These are phyloP conservation scores for Scopus umbretta DNA, from an alignment of 2,113 vertebrate species.

Conservation along the genomic window DNA sequence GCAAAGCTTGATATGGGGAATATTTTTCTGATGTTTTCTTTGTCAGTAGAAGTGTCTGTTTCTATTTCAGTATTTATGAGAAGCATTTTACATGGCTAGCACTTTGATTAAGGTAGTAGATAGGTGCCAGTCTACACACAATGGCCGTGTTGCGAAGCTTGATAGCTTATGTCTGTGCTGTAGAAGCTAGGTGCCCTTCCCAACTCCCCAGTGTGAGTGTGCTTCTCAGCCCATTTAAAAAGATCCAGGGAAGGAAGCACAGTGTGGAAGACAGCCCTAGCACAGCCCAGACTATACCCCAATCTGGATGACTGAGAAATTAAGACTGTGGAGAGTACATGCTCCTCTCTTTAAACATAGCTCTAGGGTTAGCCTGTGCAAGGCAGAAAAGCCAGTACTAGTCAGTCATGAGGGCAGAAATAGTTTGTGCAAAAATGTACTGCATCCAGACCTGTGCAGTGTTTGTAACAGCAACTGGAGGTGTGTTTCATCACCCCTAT, in stretches of 20 bases:
- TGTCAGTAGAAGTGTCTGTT: neutral
- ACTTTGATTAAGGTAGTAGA: neutral
- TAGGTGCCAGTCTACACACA: neutral
- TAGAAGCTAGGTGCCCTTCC: neutral
- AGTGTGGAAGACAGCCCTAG: neutral
- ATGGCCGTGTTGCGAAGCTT: accelerated
- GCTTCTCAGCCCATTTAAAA: neutral
- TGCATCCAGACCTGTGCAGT: neutral
- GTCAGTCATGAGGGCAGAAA: neutral
- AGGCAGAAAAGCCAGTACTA: neutral
- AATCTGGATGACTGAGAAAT: neutral
- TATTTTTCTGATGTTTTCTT: neutral
- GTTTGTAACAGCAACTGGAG: neutral
- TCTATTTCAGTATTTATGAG: neutral
- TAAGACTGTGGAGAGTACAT: neutral
- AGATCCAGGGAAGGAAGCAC: neutral
- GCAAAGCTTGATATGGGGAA: neutral
- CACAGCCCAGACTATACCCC: neutral
- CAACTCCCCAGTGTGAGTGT: neutral
- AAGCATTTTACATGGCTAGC: neutral
- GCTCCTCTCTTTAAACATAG: neutral
- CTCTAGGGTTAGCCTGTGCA: neutral
- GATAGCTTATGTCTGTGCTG: neutral
- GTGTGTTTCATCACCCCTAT: neutral
- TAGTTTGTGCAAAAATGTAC: neutral